Percentiles rank a stretch among this genome's conserved stretches.
These are phyloP conservation scores for Rutilus rutilus DNA, from an alignment of 2,113 vertebrate genomes.

Conservation along the genomic window DNA sequence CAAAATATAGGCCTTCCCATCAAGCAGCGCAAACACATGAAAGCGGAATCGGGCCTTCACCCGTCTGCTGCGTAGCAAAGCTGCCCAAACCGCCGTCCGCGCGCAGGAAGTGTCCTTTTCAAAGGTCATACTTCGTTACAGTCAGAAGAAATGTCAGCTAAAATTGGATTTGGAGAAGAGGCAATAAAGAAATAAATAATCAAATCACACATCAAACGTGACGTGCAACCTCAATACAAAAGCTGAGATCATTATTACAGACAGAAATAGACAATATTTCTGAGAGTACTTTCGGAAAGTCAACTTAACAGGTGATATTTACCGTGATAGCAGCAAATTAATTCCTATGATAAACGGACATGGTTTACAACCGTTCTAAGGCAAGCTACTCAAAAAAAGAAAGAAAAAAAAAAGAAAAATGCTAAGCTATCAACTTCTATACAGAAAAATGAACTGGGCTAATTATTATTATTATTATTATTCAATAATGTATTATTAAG, in stretches of 20 bases:
- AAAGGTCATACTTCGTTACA: slow-evolving; percentile 85
- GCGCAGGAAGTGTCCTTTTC: slow-evolving; percentile 72
- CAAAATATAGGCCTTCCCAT: background rate
- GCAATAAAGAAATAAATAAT: slow-evolving; percentile 52
- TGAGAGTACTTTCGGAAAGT: background rate
- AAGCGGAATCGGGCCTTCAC: background rate
- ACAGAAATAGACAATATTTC: slow-evolving; percentile 30
- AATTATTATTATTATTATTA: too few relatives aligned
- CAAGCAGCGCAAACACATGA: background rate
- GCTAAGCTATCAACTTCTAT: background rate
- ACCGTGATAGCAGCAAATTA: background rate
- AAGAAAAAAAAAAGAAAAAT: background rate
- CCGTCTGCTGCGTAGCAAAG: background rate
- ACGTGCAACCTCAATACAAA: slow-evolving; percentile 41
- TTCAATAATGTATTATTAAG: too few relatives aligned
- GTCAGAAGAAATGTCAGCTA: slow-evolving; percentile 84
- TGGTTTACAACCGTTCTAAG: background rate
- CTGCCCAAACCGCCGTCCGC: background rate
- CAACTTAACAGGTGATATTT: background rate
- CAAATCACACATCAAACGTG: slow-evolving; percentile 65
- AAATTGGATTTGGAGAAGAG: slow-evolving; percentile 72
- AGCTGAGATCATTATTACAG: slow-evolving; percentile 28
- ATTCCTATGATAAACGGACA: background rate
- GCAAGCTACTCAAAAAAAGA: background rate
- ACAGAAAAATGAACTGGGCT: background rate